A percentile compares a stretch with the other conserved stretches of the same genome.
phyloP scores from a whole-genome alignment of 2,888 invertebrate species.

The Alcis repandata region DNA sequence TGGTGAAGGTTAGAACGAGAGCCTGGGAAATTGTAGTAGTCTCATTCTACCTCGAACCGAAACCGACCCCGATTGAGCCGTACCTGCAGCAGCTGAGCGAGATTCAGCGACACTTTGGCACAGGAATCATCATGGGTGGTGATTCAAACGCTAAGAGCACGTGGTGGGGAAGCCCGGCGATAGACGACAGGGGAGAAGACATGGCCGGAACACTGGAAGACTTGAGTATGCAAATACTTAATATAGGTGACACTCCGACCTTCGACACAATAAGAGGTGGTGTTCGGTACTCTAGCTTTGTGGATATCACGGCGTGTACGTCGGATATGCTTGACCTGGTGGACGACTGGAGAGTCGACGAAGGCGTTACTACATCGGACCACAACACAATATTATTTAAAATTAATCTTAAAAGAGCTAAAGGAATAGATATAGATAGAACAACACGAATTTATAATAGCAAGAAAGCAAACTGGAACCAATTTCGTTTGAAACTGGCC shows the following conservation, averaged over 20 bases:
- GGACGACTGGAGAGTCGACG: not conserved
- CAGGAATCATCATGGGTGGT: not conserved
- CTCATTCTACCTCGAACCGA: slow-evolving; percentile 44
- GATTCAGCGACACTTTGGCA: not conserved
- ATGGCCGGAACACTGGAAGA: not conserved
- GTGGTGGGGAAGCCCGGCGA: not conserved
- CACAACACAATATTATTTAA: not conserved
- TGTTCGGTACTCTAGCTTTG: not conserved
- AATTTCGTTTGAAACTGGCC: slow-evolving; percentile 1
- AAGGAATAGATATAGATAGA: not conserved
- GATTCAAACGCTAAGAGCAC: not conserved
- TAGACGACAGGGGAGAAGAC: not conserved
- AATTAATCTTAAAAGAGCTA: not conserved
- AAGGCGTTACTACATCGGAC: not conserved
- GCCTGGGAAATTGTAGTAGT: slow-evolving; percentile 32
- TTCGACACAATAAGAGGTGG: slow-evolving; percentile 3
- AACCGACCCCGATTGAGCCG: slow-evolving; percentile 13
- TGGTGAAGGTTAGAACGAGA: slow-evolving; percentile 31
- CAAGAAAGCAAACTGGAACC: slow-evolving; percentile 11
- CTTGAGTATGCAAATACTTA: not conserved
- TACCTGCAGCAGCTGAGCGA: not conserved
- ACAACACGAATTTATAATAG: slow-evolving; percentile 33
- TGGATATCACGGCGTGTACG: not conserved
- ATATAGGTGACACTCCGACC: slow-evolving; percentile 14
- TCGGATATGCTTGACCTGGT: not conserved